Percentiles rank a stretch among this genome's conserved stretches.
phyloP scores from a whole-genome alignment of 2,888 invertebrate genomes.

The Dendrolimus pini region DNA sequence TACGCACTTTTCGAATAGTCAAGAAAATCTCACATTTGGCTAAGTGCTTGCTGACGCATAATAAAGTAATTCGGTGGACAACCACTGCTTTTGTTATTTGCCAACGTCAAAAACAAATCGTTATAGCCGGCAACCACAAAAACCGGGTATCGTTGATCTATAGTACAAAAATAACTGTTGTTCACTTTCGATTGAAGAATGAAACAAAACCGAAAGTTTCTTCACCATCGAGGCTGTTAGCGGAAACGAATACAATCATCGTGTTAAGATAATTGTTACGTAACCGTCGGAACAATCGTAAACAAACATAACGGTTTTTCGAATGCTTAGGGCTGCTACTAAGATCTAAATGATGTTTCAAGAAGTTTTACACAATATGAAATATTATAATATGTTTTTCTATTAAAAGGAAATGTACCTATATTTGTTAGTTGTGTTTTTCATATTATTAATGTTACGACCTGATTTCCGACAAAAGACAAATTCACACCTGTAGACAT shows the following conservation, averaged over 20 bases:
- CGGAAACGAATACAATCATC: slow-evolving; percentile 23
- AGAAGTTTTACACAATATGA: too few relatives aligned
- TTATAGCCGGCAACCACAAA: slow-evolving; percentile 6
- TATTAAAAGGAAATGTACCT: background rate
- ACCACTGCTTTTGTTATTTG: background rate
- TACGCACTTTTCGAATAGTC: too few relatives aligned
- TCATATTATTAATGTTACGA: too few relatives aligned
- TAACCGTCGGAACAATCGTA: slow-evolving; percentile 6
- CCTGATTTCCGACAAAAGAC: too few relatives aligned
- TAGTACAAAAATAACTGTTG: background rate
- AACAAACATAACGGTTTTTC: slow-evolving; percentile 2
- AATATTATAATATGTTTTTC: background rate
- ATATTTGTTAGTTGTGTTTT: too few relatives aligned
- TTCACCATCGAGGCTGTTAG: slow-evolving; percentile 20
- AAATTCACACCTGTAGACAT: too few relatives aligned
- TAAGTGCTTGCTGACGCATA: too few relatives aligned
- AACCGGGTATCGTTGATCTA: too few relatives aligned
- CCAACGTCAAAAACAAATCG: slow-evolving; percentile 16
- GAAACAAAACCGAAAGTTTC: slow-evolving; percentile 41
- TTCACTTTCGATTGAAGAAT: background rate
- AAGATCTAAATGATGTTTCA: background rate
- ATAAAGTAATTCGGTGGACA: too few relatives aligned
- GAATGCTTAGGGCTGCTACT: slow-evolving; percentile 1
- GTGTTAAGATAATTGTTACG: slow-evolving; percentile 13
- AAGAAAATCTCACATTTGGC: too few relatives aligned